phyloP scores from a whole-genome alignment of 2,113 vertebrate species.

The Lagopus leucura region DNA sequence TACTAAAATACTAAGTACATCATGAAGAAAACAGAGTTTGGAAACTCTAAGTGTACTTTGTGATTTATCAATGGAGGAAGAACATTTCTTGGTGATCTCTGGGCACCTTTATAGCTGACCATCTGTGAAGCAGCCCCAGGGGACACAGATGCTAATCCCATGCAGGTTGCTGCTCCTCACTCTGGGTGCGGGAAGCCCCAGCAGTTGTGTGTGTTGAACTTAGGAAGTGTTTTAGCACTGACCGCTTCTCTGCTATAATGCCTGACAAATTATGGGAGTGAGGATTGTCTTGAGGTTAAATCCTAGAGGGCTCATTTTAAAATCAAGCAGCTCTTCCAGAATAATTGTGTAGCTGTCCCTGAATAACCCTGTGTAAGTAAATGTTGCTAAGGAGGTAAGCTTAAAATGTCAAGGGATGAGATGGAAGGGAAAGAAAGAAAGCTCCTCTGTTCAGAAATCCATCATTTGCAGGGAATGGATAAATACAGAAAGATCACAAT shows the following conservation, averaged over 20 bases:
- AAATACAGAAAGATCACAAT: not conserved
- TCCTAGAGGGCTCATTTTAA: not conserved
- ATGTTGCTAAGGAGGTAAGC: not conserved
- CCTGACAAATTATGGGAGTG: not conserved
- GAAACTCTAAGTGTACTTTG: not conserved
- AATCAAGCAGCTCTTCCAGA: not conserved
- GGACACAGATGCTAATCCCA: not conserved
- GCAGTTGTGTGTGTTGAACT: not conserved
- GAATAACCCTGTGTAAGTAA: not conserved
- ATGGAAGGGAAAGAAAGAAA: not conserved
- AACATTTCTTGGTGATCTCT: not conserved
- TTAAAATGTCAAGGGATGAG: not conserved
- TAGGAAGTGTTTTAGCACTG: not conserved
- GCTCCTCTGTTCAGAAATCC: not conserved
- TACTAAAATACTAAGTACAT: not conserved
- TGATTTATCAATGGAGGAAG: not conserved
- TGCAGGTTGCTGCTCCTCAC: not conserved
- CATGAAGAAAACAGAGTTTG: not conserved
- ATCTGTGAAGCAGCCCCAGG: not conserved
- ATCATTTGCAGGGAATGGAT: not conserved
- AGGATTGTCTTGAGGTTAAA: not conserved
- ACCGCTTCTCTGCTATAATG: not conserved
- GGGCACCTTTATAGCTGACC: rapidly evolving
- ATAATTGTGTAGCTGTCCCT: not conserved
- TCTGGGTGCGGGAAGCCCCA: not conserved